Conservation (phyloP, 2,888 invertebrate species). For the Amphipyra tragopoginis region DNA sequence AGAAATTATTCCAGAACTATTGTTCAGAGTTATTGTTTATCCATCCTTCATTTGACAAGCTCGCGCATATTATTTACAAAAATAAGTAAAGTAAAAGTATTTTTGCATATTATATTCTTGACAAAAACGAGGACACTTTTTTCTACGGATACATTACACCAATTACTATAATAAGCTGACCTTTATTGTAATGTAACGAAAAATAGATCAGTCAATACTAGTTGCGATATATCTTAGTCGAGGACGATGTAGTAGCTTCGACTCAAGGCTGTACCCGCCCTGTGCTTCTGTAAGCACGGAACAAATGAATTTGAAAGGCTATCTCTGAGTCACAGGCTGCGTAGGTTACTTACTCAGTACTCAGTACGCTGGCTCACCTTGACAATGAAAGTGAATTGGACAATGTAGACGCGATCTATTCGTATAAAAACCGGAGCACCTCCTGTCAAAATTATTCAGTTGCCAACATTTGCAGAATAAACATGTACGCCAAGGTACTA, state of each 20-base stretch:
- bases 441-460: conserved; percentile 86
- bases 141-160: conserved; percentile 14
- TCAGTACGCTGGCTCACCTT: conserved; percentile 79
- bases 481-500: conserved; percentile 88
- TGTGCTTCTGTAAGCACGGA: conserved; percentile 72
- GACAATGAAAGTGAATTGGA: conserved; percentile 88
- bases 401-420: conserved; percentile 73
- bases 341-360: conserved; percentile 67
- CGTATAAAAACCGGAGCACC: conserved; percentile 87
- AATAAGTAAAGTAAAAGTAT: background rate
- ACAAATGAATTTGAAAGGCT: conserved; percentile 87
- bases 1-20: no score
- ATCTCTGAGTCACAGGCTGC: conserved; percentile 83
- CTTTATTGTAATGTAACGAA: conserved; percentile 39
- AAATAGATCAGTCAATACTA: conserved; percentile 36
- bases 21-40: no score
- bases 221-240: conserved; percentile 47
- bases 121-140: conserved; percentile 20
- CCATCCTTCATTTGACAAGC: background rate
- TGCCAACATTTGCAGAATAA: conserved; percentile 85
- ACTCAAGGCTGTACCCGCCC: conserved; percentile 75
- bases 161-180: conserved; percentile 36
- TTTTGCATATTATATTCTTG: background rate
- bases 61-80: background rate
- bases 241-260: conserved; percentile 58